Conservation (phyloP, 2,113 vertebrate genomes). For the Urocolius indicus region DNA sequence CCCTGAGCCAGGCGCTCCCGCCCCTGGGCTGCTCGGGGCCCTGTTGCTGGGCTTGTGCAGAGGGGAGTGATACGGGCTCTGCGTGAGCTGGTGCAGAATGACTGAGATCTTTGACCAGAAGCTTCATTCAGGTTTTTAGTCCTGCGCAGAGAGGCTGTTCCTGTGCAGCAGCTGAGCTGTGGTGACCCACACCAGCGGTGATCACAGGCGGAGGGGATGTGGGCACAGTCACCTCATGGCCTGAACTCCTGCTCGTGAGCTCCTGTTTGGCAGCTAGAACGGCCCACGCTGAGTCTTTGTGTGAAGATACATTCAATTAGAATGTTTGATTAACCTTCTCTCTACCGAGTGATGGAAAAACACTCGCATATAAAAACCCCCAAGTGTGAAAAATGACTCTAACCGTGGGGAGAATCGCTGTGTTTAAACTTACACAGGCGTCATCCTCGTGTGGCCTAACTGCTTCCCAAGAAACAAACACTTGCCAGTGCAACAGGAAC, state of each 20-base stretch:
- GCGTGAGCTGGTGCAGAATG: background rate
- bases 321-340: background rate
- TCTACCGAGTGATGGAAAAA: background rate
- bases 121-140: background rate
- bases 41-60: background rate
- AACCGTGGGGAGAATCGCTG: background rate
- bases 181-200: rapidly evolving
- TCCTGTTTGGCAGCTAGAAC: background rate
- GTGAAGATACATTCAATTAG: background rate
- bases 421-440: background rate
- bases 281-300: background rate
- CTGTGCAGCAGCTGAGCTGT: background rate
- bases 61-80: background rate
- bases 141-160: background rate
- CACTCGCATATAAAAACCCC: background rate
- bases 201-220: background rate
- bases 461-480: background rate
- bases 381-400: background rate
- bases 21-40: too few relatives aligned
- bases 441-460: background rate
- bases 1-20: background rate
- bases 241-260: background rate
- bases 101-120: background rate
- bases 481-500: background rate
- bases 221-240: rapidly evolving